Evolutionary conservation across 2,888 invertebrate species (phyloP), one percentile per base, ranked within the genome.

Genomic region (Agrochola lychnidis): DNA sequence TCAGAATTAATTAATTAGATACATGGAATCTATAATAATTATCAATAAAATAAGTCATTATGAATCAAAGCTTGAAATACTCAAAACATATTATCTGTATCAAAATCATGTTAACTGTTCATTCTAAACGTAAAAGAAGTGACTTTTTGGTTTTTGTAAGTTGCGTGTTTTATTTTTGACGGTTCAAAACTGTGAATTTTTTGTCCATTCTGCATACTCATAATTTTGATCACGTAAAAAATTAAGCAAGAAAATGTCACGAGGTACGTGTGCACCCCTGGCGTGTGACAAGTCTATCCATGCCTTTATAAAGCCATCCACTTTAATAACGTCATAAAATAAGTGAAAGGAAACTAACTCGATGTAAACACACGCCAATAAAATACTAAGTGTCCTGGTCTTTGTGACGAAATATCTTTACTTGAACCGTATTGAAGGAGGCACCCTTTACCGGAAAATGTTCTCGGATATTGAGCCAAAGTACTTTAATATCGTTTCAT

Each of bases 301-400:
- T 62, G 16, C n/a, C 53, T 90, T 92, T 93, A 91, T 91, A 91
- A 92, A 90, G 91, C 90, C 90, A 85, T 90, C 86, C 89, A 90
- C 87, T 92, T 92, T 91, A 91, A 91, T 88, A 85, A 77, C 83
- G 86, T 89, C 90, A 85, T 92, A 91, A 92, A 93, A 90, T 90
- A 89, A 90, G 84, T 88, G 87, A 84, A 88, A 88, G 87, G 86
- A 88, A 90, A 87, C 87, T 88, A 81, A 73, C 79, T 86, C 76
- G 77, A 84, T 89, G 83, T 88, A 85, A 86, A 88, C 87, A 82
- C 73, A 78, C 72, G 78, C 79, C 81, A 88, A 87, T 90, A 89
- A 90, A 90, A 82, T 76, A 82, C 79, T 84, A 84, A 85, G 82
- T 76, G 67, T 59, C 61, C 77, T 63, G 66, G 67, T 62, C 75